Base-by-base conservation (phyloP, 2,797 vertebrate species). In the Sylvilagus floridanus region DNA sequence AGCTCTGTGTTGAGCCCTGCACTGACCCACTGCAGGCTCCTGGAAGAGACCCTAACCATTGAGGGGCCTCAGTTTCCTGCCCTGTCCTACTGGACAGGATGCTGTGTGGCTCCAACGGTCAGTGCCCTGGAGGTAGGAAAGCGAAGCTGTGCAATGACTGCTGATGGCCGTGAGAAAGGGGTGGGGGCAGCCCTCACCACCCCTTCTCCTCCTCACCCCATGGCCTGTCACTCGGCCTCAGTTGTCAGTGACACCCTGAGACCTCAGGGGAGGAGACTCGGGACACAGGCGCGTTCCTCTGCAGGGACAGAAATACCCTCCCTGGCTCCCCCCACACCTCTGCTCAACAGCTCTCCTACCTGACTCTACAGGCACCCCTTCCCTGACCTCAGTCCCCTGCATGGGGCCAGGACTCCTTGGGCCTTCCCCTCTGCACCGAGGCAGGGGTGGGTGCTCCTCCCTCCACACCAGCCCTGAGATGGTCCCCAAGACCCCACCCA, bases 401-500 rank as follows among this genome's bases (percentile, higher is more conserved):
- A 65, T 30, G 90, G 10, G 9, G 17, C 35, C 30, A n/a, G 32
- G 21, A 47, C 54, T 42, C 22, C 71, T 11, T 3, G 9, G 86
- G 19, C 26, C 35, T 63, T 62, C 30, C 7, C 10, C 50, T 73
- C 66, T 63, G n/a, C 42, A 22, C 32, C 66, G 21, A 30, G 52
- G 37, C 54, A 50, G 82, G 68, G 84, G 87, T 92, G 89, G 93
- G 66, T 79, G 63, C 7, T 57, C 57, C 73, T 76, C 24, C 60
- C 54, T 66, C 32, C 60, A 75, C 19, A 50, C 4, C 72, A 92
- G 83, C 76, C 84, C 60, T 84, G 32, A 68, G 54, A 77, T 2
- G 0, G 75, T 88, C 92, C 83, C 90, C 68, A 91, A 84, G 60
- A 68, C 81, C 76, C 63, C 17, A 50, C 42, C 63, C 17, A 50